Conservation (phyloP, 2,888 invertebrate genomes). For the Limnephilus rhombicus region DNA sequence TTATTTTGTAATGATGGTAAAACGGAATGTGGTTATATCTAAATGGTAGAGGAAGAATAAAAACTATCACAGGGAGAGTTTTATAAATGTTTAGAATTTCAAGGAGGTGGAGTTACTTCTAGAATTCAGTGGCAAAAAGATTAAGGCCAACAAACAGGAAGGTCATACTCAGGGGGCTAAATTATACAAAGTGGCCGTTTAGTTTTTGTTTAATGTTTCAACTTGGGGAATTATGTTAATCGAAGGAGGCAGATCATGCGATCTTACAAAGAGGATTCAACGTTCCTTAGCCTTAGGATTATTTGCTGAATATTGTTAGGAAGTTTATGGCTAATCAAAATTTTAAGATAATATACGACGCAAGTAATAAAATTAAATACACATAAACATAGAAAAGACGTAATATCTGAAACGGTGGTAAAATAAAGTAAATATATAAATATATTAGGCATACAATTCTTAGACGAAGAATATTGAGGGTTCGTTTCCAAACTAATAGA, state of each 20-base stretch:
- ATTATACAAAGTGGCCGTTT: not conserved
- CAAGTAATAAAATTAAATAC: not conserved
- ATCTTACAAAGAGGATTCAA: not conserved
- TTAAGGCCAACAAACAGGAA: constrained; percentile 9
- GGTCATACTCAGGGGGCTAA: not conserved
- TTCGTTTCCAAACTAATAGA: no score
- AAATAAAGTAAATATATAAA: no score
- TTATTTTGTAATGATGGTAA: not conserved
- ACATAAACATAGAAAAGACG: not conserved
- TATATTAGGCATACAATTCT: no score
- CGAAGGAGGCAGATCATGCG: not conserved
- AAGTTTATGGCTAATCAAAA: not conserved
- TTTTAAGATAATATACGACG: not conserved
- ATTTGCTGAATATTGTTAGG: not conserved
- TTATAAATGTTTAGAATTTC: not conserved
- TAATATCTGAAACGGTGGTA: no score
- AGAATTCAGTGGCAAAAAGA: not conserved
- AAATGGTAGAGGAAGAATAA: not conserved
- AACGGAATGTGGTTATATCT: not conserved
- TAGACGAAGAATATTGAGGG: no score
- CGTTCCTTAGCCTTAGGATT: not conserved
- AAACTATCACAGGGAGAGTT: not conserved
- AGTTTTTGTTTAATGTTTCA: not conserved
- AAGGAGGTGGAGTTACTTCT: not conserved
- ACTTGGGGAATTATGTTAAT: not conserved